Evolutionary conservation across 2,113 vertebrate genomes (phyloP).

Genomic region (Urocynchramus pylzowi): DNA sequence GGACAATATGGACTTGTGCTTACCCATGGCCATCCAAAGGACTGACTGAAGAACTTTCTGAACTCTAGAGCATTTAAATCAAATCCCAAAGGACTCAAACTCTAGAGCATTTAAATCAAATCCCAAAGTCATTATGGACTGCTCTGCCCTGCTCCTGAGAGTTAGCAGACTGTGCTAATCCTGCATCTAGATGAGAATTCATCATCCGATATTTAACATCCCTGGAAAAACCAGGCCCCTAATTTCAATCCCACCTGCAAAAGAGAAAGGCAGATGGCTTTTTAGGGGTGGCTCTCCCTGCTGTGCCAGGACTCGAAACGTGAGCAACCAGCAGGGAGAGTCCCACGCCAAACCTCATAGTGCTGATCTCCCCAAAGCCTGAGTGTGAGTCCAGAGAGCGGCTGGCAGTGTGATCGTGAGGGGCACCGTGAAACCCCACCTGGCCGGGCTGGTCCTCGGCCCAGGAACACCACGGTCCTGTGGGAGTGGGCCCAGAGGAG

Average conservation of each 20-base stretch:
- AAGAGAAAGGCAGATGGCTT: neutral
- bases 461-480: neutral
- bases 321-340: neutral
- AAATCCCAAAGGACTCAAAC: neutral
- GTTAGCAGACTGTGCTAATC: neutral
- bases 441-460: neutral
- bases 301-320: neutral
- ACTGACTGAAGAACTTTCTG: neutral
- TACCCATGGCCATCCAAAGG: neutral
- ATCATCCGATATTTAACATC: neutral
- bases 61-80: neutral
- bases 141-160: neutral
- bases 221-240: neutral
- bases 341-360: accelerated
- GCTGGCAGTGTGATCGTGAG: accelerated
- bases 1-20: neutral
- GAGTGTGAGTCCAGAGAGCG: neutral
- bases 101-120: neutral
- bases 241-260: neutral
- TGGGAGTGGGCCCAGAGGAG: neutral
- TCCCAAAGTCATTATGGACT: neutral
- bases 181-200: neutral
- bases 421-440: neutral
- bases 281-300: neutral
- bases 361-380: neutral